phyloP scores from a whole-genome alignment of 2,888 invertebrate genomes.

The Tachina lurida region DNA sequence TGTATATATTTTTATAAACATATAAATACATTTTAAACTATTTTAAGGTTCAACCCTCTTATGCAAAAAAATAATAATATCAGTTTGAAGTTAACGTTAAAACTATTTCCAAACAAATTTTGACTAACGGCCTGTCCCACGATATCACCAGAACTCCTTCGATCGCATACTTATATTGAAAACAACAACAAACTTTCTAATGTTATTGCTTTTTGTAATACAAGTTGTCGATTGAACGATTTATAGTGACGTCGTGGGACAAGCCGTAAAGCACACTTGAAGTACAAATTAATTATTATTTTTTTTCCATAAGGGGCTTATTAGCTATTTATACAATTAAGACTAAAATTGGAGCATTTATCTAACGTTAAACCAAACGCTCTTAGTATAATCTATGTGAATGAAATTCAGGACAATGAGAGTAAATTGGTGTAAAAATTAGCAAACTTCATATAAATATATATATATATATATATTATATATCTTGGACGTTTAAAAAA shows the following conservation, averaged over 20 bases:
- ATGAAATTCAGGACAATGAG: not conserved
- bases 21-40: not conserved
- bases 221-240: too few relatives aligned
- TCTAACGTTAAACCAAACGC: not conserved
- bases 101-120: too few relatives aligned
- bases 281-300: too few relatives aligned
- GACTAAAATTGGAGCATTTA: constrained; percentile 1
- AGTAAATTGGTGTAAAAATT: not conserved
- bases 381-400: not conserved
- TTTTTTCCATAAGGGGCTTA: not conserved
- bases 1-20: not conserved
- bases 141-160: too few relatives aligned
- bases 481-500: not conserved
- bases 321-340: constrained; percentile 27
- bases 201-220: too few relatives aligned
- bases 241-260: too few relatives aligned
- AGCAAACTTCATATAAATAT: not conserved
- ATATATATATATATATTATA: not conserved
- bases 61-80: too few relatives aligned
- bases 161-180: too few relatives aligned
- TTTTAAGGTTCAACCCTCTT: not conserved
- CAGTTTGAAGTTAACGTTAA: too few relatives aligned
- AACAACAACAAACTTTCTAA: too few relatives aligned
- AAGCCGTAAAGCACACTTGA: too few relatives aligned
- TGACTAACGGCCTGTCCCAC: too few relatives aligned